Evolutionary conservation across 1,140 invertebrate genomes (phyloP).

Genomic region (Pseudomyrmex pallidus): DNA sequence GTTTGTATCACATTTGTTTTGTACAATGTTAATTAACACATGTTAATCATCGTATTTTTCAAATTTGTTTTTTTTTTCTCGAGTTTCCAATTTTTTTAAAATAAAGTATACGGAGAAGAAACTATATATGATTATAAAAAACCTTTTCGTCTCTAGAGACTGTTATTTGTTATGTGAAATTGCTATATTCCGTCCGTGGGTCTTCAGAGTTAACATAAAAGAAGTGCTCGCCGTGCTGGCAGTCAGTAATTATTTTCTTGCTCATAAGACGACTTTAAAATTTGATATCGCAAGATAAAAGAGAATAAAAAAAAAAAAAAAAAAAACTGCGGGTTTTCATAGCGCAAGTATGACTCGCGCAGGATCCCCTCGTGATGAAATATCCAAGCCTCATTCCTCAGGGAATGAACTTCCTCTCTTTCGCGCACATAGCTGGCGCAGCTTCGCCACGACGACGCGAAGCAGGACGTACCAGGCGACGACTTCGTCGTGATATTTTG

Average conservation of each 20-base stretch:
- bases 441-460: constrained; percentile 5
- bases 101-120: not conserved
- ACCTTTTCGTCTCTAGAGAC: not conserved
- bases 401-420: not conserved
- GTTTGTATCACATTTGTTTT: no score
- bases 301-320: not conserved
- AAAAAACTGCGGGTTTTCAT: constrained; percentile 4
- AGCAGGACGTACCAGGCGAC: constrained; percentile 13
- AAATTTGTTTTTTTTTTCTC: no score
- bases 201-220: not conserved
- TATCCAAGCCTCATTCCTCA: constrained; percentile 40
- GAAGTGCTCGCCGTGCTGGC: not conserved
- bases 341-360: constrained; percentile 23
- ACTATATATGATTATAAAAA: not conserved
- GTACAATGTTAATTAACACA: no score
- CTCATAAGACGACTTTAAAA: not conserved
- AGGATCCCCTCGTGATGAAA: not conserved
- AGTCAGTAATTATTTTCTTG: not conserved
- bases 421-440: constrained; percentile 47
- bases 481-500: constrained; percentile 35
- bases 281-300: not conserved
- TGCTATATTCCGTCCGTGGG: no score
- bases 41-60: not conserved
- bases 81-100: not conserved
- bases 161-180: not conserved